Evolutionary conservation across 2,113 vertebrate species (phyloP).

Genomic region (Camelus bactrianus): DNA sequence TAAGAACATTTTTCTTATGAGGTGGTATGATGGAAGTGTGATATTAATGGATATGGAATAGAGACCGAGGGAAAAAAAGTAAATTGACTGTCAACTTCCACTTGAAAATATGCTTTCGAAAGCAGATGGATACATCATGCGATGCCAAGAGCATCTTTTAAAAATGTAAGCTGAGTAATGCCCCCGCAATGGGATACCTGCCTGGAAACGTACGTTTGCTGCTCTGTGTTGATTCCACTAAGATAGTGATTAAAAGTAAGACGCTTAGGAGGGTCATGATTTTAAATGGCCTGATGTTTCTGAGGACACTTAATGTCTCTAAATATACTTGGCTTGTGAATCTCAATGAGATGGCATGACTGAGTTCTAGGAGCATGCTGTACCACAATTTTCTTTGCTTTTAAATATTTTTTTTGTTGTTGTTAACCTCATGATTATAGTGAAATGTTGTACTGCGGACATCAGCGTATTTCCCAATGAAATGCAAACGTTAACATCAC

Average conservation of each 20-base stretch:
- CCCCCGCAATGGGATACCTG: too few species aligned
- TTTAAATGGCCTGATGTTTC: rapidly evolving
- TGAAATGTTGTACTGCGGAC: rapidly evolving
- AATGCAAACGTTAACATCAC: rapidly evolving
- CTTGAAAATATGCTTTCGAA: background rate
- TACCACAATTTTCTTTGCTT: background rate
- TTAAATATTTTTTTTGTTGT: background rate
- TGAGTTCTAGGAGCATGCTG: rapidly evolving
- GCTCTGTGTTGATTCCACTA: rapidly evolving
- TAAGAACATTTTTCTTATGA: background rate
- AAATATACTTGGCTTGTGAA: rapidly evolving
- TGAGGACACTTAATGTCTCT: rapidly evolving
- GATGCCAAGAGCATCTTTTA: background rate
- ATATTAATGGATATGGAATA: too few species aligned
- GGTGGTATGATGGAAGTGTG: too few species aligned
- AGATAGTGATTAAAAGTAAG: background rate
- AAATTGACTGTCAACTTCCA: background rate
- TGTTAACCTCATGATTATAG: background rate
- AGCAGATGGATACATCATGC: background rate
- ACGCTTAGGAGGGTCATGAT: background rate
- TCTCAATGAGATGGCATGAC: background rate
- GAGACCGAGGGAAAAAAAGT: background rate
- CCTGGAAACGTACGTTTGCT: background rate
- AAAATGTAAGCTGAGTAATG: rapidly evolving
- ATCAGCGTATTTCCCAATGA: background rate